These are phyloP conservation scores for Artemia sinica DNA, from an alignment of 2,888 invertebrate species.

Conservation along the genomic window DNA sequence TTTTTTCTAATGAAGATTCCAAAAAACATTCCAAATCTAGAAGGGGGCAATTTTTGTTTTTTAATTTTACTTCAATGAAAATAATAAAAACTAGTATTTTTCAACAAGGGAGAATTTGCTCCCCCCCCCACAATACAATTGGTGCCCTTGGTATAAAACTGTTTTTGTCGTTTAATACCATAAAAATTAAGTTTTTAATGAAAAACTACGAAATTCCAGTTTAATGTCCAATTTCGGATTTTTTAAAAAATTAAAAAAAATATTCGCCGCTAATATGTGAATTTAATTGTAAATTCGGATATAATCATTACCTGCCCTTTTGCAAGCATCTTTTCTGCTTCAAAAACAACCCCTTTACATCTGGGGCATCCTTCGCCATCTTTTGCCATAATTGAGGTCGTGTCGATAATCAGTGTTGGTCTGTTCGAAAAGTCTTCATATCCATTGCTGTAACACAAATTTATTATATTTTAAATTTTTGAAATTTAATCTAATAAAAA, in stretches of 20 bases:
- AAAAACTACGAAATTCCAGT: neutral
- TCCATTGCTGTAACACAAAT: neutral
- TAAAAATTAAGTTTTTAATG: neutral
- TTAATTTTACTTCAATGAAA: too few species aligned
- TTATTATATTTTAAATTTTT: too few species aligned
- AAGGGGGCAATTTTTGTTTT: too few species aligned
- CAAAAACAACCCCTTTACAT: constrained; percentile 78
- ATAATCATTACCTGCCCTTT: constrained; percentile 46
- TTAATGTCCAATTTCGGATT: neutral
- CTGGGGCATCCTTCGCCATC: constrained; percentile 64
- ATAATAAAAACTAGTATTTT: too few species aligned
- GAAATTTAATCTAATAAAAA: too few species aligned
- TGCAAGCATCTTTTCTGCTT: constrained; percentile 91
- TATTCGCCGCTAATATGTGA: too few species aligned
- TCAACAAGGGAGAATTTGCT: too few species aligned
- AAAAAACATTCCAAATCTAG: too few species aligned
- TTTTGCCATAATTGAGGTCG: constrained; percentile 48
- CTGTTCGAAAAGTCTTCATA: constrained; percentile 5
- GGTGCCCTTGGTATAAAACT: neutral
- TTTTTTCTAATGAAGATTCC: too few species aligned
- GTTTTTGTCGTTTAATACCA: neutral
- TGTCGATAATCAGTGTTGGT: constrained; percentile 11
- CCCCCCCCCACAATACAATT: neutral
- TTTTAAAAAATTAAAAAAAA: neutral
- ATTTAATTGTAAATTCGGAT: neutral